These are phyloP conservation scores for Adelphocoris suturalis DNA, from an alignment of 2,888 invertebrate species.

Conservation along the genomic window DNA sequence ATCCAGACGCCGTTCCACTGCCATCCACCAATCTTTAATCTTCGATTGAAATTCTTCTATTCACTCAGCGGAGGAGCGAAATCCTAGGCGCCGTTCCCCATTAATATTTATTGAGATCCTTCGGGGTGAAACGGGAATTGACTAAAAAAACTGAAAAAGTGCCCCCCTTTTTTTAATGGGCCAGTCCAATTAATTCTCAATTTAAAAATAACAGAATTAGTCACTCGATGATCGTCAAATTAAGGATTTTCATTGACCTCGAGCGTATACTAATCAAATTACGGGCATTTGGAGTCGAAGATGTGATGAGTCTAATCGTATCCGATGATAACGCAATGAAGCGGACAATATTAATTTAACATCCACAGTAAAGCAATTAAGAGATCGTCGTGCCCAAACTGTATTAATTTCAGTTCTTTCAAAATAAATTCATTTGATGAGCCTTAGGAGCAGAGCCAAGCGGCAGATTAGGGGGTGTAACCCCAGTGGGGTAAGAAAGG, in stretches of 20 bases:
- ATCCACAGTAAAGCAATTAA: too few relatives aligned
- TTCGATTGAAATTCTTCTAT: conserved; percentile 22
- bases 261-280: too few relatives aligned
- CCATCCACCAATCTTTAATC: not conserved
- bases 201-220: not conserved
- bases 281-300: too few relatives aligned
- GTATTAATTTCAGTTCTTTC: too few relatives aligned
- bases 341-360: too few relatives aligned
- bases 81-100: not conserved
- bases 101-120: not conserved
- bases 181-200: not conserved
- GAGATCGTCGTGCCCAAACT: too few relatives aligned
- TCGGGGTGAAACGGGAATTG: not conserved
- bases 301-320: too few relatives aligned
- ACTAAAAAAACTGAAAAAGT: not conserved
- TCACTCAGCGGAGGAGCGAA: not conserved
- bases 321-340: too few relatives aligned
- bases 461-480: too few relatives aligned
- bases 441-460: too few relatives aligned
- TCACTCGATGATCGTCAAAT: not conserved
- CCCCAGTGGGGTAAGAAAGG: too few relatives aligned
- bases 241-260: not conserved
- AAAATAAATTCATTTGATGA: too few relatives aligned
- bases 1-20: not conserved
- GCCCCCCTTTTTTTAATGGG: not conserved